Evolutionary conservation across 2,113 vertebrate species (phyloP), one percentile per base, ranked within the genome.

Genomic region (Caracal caracal): DNA sequence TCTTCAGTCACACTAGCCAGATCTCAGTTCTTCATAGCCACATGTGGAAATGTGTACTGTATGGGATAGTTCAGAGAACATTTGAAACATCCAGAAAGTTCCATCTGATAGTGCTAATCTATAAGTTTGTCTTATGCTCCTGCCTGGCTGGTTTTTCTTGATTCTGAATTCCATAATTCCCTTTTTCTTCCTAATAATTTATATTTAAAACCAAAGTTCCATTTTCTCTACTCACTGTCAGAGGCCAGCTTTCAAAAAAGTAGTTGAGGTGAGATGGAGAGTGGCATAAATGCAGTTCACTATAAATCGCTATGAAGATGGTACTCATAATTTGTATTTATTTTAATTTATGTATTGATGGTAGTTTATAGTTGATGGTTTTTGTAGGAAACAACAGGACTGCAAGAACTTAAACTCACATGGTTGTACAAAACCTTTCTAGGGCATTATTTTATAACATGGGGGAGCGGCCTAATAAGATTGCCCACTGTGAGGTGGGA

Each of bases 101-200:
- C 47, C 11, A 22, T 51, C 28, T 61, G 16, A 78, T 1, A 56
- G 9, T 63, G 0, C 3, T 92, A 24, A 6, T 37, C 10, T 13
- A 4, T 59, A 35, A 2, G 5, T 75, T 83, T 92, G 2, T 37
- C 30, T 71, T 47, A 70, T 20, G 13, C 6, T 43, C 33, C 59
- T 19, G 22, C 84, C 28, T 73, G 5, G 0, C 65, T 87, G 80
- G 9, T 70, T 71, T 40, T 91, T 37, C 59, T 51, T 89, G 22
- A 28, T 92, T 95, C 6, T 65, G 0, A 2, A 89, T 65, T 49
- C 20, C 20, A 19, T 80, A 75, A 80, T 87, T 94, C 10, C 12
- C 12, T 20, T 68, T 82, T 93, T 82, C 9, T 92, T 43, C 17
- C 12, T 82, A 88, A 75, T 63, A 85, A 51, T 80, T 91, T 90